These are phyloP conservation scores for Jaculus jaculus DNA, from an alignment of 2,113 vertebrate species.

Conservation along the genomic window DNA sequence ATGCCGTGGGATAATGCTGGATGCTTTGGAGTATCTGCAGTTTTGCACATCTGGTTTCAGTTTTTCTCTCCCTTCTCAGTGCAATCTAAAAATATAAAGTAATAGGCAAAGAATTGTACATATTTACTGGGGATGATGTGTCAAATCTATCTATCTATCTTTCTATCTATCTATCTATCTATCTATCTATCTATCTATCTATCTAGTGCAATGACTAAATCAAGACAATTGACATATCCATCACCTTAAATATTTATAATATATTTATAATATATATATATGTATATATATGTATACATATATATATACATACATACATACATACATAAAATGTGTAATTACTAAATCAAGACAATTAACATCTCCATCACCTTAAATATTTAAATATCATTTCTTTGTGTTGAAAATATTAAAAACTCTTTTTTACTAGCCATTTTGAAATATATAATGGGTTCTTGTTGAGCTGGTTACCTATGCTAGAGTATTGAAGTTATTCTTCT, in stretches of 20 bases:
- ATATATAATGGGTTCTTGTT: neutral
- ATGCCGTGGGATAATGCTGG: accelerated
- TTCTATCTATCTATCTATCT: too few relatives aligned
- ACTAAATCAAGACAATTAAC: neutral
- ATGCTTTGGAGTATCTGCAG: neutral
- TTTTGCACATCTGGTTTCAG: neutral
- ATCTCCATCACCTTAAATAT: neutral
- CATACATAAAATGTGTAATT: neutral
- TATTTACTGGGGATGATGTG: neutral
- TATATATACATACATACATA: too few relatives aligned
- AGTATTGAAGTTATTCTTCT: neutral
- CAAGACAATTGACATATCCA: too few relatives aligned
- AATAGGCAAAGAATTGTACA: neutral
- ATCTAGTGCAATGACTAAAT: too few relatives aligned
- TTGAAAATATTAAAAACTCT: neutral
- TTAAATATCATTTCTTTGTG: neutral
- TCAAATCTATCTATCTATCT: neutral
- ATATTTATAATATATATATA: too few relatives aligned
- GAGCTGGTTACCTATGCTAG: neutral
- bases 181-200: too few relatives aligned
- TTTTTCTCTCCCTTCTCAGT: neutral
- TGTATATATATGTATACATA: too few relatives aligned
- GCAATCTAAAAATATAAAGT: neutral
- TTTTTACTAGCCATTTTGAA: neutral
- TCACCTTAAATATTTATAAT: too few relatives aligned